Percentiles rank a stretch among this genome's conserved stretches.
phyloP scores from a whole-genome alignment of 2,888 invertebrate species.

The Herminia tarsipennalis region DNA sequence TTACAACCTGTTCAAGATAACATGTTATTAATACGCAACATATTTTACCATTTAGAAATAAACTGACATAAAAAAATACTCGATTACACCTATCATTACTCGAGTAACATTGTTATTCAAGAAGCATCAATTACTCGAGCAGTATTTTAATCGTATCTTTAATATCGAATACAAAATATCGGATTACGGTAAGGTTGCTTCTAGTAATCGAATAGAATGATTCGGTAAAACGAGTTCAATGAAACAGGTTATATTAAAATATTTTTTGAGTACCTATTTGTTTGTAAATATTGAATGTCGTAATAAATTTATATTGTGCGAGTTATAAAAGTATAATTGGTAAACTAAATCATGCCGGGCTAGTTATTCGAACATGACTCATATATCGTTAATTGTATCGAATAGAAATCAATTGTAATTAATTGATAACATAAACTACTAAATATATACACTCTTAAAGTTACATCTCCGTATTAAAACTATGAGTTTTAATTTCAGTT shows the following conservation, averaged over 20 bases:
- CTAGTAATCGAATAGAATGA: conserved; percentile 39
- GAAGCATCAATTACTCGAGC: conserved; percentile 44
- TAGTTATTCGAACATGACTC: conserved; percentile 22
- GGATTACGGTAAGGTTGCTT: conserved; percentile 38
- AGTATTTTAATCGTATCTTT: conserved; percentile 41
- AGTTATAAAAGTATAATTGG: conserved; percentile 40
- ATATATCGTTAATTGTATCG: conserved; percentile 28
- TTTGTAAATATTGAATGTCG: conserved; percentile 44
- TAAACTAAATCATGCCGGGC: conserved; percentile 29
- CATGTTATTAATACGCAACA: conserved; percentile 8
- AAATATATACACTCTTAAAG: too few species aligned
- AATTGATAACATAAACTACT: conserved; percentile 9
- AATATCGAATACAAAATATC: conserved; percentile 41
- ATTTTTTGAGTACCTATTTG: conserved; percentile 34
- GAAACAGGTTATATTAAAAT: conserved; percentile 36
- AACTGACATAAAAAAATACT: conserved; percentile 15
- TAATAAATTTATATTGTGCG: conserved; percentile 41
- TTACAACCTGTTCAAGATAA: conserved; percentile 4
- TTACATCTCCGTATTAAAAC: too few species aligned
- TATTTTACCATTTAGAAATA: conserved; percentile 5
- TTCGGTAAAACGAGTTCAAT: conserved; percentile 37
- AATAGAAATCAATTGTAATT: conserved; percentile 23
- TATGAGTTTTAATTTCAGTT: too few species aligned
- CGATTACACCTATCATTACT: conserved; percentile 31
- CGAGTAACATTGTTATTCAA: conserved; percentile 38